Percentiles rank a stretch among this genome's conserved stretches.
Evolutionary conservation across 2,113 vertebrate species (phyloP).

Genomic region (Pipra filicauda): DNA sequence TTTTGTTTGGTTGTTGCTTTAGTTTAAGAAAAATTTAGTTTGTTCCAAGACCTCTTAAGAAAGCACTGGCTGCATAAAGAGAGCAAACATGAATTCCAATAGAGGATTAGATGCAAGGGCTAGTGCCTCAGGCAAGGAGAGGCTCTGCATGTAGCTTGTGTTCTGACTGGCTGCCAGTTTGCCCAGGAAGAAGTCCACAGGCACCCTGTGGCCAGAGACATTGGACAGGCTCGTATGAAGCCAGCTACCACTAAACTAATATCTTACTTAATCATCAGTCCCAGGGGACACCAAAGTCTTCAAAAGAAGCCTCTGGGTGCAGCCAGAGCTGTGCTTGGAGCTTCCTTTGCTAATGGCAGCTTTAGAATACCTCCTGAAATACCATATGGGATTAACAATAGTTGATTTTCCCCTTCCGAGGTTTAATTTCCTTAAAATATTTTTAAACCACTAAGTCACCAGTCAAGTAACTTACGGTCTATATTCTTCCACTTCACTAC

Average conservation of each 20-base stretch:
- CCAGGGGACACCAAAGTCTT: not conserved
- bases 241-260: not conserved
- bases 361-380: not conserved
- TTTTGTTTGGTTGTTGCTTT: not conserved
- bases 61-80: not conserved
- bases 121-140: not conserved
- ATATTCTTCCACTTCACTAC: not conserved
- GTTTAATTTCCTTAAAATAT: not conserved
- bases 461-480: not conserved
- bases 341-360: not conserved
- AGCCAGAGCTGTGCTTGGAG: not conserved
- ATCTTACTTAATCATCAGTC: not conserved
- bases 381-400: not conserved
- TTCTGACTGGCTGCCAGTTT: not conserved
- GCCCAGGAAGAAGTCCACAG: accelerated
- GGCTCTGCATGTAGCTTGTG: not conserved
- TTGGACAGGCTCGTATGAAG: not conserved
- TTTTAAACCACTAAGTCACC: not conserved
- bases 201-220: not conserved
- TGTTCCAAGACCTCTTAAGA: not conserved
- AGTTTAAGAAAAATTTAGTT: not conserved
- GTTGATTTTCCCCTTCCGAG: not conserved
- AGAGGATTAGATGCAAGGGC: not conserved
- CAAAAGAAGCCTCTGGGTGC: not conserved
- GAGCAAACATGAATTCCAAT: not conserved